phyloP scores from a whole-genome alignment of 1,140 invertebrate species.

The Drosophila kurseongensis region DNA sequence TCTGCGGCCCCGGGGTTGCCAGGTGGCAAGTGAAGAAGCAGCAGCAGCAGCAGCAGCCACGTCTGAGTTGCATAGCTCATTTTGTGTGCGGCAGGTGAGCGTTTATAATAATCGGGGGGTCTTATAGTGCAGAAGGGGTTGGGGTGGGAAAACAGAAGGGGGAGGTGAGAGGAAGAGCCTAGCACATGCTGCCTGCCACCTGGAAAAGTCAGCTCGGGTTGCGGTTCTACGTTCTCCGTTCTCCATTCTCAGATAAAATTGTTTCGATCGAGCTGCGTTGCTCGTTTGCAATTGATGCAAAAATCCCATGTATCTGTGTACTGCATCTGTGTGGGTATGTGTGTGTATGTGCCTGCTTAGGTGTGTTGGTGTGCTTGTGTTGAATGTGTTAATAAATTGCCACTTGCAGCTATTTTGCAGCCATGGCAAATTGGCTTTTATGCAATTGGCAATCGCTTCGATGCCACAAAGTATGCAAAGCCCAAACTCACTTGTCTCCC shows the following conservation, averaged over 20 bases:
- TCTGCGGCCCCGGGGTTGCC: neutral
- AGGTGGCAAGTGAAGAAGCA: slow-evolving; percentile 24
- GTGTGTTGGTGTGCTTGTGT: slow-evolving; percentile 32
- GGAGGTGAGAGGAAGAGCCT: neutral
- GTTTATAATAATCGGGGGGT: slow-evolving; percentile 69
- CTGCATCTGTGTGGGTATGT: slow-evolving; percentile 1
- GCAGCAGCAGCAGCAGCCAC: slow-evolving; percentile 48
- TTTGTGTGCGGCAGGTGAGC: slow-evolving; percentile 46
- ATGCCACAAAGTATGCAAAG: slow-evolving; percentile 52
- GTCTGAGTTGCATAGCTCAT: slow-evolving; percentile 74
- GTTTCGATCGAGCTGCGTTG: slow-evolving; percentile 42
- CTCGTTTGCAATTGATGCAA: slow-evolving; percentile 69
- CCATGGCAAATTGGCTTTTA: slow-evolving; percentile 74
- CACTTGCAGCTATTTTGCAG: slow-evolving; percentile 77
- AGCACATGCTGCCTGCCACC: slow-evolving; percentile 12
- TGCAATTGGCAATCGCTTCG: slow-evolving; percentile 61
- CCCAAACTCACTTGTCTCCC: slow-evolving; percentile 8
- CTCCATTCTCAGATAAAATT: slow-evolving; percentile 34
- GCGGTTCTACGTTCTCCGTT: slow-evolving; percentile 6
- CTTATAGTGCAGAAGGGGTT: neutral
- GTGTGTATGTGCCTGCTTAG: slow-evolving; percentile 7
- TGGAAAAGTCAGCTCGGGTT: slow-evolving; percentile 13
- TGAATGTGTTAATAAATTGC: slow-evolving; percentile 65
- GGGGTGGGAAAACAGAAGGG: neutral
- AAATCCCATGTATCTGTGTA: slow-evolving; percentile 56